phyloP scores from a whole-genome alignment of 2,797 vertebrate genomes.

The Chaetophractus vellerosus region DNA sequence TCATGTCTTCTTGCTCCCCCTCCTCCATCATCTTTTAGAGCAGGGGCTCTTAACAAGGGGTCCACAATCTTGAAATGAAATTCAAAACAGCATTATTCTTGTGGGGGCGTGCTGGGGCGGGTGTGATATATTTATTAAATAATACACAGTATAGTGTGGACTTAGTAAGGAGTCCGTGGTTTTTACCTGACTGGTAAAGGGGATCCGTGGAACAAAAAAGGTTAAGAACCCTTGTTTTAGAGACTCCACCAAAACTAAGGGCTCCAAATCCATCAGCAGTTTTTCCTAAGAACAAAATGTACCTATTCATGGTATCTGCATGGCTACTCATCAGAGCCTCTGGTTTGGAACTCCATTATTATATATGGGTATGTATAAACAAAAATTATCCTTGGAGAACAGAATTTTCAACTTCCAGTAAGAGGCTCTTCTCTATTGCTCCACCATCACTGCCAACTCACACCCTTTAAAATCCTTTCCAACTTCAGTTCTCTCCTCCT shows the following conservation, averaged over 20 bases:
- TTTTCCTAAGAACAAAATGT: slow-evolving; percentile 68
- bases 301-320: slow-evolving; percentile 53
- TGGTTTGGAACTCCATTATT: not conserved
- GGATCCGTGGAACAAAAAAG: too few relatives aligned
- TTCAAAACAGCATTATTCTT: too few relatives aligned
- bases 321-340: not conserved
- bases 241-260: slow-evolving; percentile 76
- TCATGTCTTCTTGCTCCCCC: slow-evolving; percentile 34
- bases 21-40: slow-evolving; percentile 44
- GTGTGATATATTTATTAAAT: too few relatives aligned
- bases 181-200: too few relatives aligned
- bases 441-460: not conserved
- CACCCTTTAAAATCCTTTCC: slow-evolving; percentile 31
- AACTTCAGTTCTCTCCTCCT: not conserved
- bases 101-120: too few relatives aligned
- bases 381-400: slow-evolving; percentile 14
- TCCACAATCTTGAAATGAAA: too few relatives aligned
- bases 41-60: too few relatives aligned
- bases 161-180: too few relatives aligned
- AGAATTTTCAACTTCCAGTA: slow-evolving; percentile 22
- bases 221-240: not conserved
- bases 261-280: slow-evolving; percentile 78
- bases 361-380: not conserved
- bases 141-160: too few relatives aligned
- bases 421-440: not conserved